Percentiles rank a stretch among this genome's conserved stretches.
Conservation (phyloP, 2,888 invertebrate genomes). For the Artemia sp. region DNA sequence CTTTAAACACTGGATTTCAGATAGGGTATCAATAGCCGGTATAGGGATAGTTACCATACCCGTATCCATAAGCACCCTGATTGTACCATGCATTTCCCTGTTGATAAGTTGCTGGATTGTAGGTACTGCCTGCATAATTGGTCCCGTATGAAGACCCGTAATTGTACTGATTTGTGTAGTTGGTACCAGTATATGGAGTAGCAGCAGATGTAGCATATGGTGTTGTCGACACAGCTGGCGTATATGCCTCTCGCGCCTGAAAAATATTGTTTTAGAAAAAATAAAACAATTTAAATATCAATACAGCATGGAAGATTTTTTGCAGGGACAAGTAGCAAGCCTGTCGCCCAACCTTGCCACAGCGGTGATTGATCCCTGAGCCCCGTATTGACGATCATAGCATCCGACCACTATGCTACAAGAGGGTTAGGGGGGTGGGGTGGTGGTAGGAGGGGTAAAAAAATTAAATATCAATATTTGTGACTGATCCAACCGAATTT, state of each 20-base stretch:
- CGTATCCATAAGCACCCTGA: neutral
- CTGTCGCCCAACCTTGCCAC: too few relatives aligned
- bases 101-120: neutral
- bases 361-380: too few relatives aligned
- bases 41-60: slow-evolving; percentile 8
- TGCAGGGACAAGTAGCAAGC: too few relatives aligned
- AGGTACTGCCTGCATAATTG: neutral
- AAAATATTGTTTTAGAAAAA: neutral
- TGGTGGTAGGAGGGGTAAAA: too few relatives aligned
- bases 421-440: too few relatives aligned
- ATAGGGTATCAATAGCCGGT: neutral
- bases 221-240: neutral
- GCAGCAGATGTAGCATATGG: neutral
- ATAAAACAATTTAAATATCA: too few relatives aligned
- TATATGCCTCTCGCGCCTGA: neutral
- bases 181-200: neutral
- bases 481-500: too few relatives aligned
- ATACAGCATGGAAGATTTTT: too few relatives aligned
- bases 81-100: neutral
- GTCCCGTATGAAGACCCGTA: neutral
- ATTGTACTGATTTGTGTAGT: slow-evolving; percentile 13
- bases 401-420: too few relatives aligned
- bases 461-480: too few relatives aligned
- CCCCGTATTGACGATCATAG: too few relatives aligned
- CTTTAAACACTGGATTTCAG: too few relatives aligned